Conservation (phyloP, 2,797 vertebrate genomes). For the Fringilla coelebs region DNA sequence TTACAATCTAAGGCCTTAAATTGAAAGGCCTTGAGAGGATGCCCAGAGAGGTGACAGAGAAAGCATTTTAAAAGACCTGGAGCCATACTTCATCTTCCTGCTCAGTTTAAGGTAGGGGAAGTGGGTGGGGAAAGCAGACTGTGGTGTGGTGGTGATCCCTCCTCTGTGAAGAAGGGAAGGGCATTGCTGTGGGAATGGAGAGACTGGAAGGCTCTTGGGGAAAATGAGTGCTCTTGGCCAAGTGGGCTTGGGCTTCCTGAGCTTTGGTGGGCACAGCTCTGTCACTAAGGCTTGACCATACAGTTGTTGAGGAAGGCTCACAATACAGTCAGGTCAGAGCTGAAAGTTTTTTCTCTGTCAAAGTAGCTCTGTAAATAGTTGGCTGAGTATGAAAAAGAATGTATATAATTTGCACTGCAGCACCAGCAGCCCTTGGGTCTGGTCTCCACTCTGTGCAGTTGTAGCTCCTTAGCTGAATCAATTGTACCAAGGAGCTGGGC, state of each 20-base stretch:
- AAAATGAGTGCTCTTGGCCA: background rate
- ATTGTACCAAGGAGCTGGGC: background rate
- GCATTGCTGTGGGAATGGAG: fast-evolving
- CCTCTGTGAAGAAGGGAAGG: background rate
- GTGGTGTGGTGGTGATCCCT: background rate
- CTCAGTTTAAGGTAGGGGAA: background rate
- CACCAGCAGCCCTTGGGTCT: background rate
- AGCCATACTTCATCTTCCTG: background rate
- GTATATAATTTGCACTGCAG: background rate
- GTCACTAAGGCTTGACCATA: background rate
- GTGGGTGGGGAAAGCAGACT: background rate
- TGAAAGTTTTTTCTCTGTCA: background rate
- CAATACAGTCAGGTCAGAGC: background rate
- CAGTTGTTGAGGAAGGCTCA: background rate
- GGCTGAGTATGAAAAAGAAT: background rate
- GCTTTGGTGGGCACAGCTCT: background rate
- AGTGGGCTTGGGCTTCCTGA: background rate
- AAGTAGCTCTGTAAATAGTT: background rate
- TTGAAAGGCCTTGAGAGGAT: background rate
- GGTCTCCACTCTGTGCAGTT: background rate
- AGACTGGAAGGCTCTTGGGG: background rate
- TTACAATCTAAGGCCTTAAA: background rate
- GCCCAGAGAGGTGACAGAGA: background rate
- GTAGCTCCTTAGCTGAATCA: background rate
- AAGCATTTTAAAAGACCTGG: background rate